A percentile compares a stretch with the other conserved stretches of the same genome.
Evolutionary conservation across 2,888 invertebrate species (phyloP).

Genomic region (Noctuana brunneofusca): DNA sequence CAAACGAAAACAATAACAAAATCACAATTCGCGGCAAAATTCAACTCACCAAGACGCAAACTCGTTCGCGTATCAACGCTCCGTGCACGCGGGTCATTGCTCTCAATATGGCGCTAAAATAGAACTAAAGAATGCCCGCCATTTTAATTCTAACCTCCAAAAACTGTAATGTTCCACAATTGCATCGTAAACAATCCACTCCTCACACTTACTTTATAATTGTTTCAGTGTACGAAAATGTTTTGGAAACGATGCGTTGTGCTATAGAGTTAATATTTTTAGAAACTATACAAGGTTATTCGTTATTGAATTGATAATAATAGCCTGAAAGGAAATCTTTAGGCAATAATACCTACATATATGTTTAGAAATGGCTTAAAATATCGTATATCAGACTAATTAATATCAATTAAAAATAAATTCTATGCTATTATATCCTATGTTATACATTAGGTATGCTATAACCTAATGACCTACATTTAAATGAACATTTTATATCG

Average conservation of each 20-base stretch:
- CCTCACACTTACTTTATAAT: constrained; percentile 44
- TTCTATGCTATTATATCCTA: no score
- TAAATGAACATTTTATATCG: no score
- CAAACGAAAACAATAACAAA: constrained; percentile 29
- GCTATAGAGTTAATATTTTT: not conserved
- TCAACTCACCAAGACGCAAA: constrained; percentile 27
- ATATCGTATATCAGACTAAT: no score
- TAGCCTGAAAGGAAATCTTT: not conserved
- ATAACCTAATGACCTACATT: no score
- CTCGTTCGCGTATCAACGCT: constrained; percentile 37
- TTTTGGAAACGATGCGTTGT: not conserved
- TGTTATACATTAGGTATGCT: no score
- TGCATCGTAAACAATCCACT: constrained; percentile 48
- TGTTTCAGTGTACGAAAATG: not conserved
- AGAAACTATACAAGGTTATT: not conserved
- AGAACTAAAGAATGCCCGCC: constrained; percentile 78
- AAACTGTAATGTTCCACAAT: constrained; percentile 57
- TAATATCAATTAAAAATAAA: no score
- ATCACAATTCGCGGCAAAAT: constrained; percentile 34
- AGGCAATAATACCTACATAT: no score
- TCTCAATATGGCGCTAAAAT: constrained; percentile 79
- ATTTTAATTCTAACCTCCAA: constrained; percentile 77
- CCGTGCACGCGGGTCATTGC: constrained; percentile 61
- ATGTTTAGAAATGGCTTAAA: no score
- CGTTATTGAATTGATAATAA: not conserved